Conservation (phyloP, 2,888 invertebrate species). For the Lepeophtheirus nordmannii region DNA sequence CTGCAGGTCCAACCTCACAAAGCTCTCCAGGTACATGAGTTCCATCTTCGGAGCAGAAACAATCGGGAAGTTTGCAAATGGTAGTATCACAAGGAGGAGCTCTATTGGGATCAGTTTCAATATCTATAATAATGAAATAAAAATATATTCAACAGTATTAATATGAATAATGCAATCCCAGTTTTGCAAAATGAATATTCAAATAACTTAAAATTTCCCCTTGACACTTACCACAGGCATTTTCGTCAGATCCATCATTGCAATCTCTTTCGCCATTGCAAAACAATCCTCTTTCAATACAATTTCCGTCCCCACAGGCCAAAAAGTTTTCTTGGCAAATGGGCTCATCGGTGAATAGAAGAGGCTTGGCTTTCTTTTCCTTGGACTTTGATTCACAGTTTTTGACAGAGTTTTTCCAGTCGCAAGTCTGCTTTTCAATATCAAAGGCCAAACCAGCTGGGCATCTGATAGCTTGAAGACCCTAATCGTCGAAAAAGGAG, state of each 20-base stretch:
- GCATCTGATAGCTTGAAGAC: conserved; percentile 79
- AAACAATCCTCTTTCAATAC: conserved; percentile 75
- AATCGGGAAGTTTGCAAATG: conserved; percentile 74
- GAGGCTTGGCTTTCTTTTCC: conserved; percentile 68
- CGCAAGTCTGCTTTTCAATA: conserved; percentile 84
- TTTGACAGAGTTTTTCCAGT: conserved; percentile 84
- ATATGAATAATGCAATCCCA: neutral
- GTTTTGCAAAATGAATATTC: neutral
- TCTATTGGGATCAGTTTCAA: conserved; percentile 80
- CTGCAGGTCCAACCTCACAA: conserved; percentile 25
- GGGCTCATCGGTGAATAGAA: conserved; percentile 74
- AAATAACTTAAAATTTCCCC: neutral
- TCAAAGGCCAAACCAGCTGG: conserved; percentile 83
- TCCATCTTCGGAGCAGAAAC: conserved; percentile 85
- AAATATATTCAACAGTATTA: neutral
- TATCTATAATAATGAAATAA: conserved; percentile 43
- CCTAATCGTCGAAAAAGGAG: conserved; percentile 41
- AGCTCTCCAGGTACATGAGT: conserved; percentile 37
- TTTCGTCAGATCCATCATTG: conserved; percentile 70
- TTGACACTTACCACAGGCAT: conserved; percentile 72
- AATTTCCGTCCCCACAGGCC: conserved; percentile 70
- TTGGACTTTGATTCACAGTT: conserved; percentile 80
- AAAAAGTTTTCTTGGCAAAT: conserved; percentile 69
- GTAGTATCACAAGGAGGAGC: conserved; percentile 73
- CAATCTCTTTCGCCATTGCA: conserved; percentile 85